These are phyloP conservation scores for Harpalus rubripes DNA, from an alignment of 2,888 invertebrate genomes.

Conservation along the genomic window DNA sequence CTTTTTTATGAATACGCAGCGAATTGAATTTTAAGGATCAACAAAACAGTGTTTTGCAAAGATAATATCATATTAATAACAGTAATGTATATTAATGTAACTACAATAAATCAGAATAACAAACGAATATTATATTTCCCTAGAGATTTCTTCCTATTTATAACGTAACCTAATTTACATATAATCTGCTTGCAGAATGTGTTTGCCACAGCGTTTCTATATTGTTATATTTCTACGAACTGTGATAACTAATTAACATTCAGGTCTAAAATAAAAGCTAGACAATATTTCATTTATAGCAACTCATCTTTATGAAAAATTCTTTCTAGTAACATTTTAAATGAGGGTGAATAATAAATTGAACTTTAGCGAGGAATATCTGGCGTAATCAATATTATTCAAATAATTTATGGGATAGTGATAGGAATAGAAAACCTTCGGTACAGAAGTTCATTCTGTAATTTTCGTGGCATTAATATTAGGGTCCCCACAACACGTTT, in stretches of 20 bases:
- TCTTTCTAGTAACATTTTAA: not conserved
- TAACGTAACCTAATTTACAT: slow-evolving; percentile 24
- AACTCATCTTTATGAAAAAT: not conserved
- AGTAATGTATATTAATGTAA: not conserved
- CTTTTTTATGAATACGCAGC: no score
- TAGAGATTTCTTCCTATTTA: not conserved
- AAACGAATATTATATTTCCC: not conserved
- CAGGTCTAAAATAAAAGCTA: not conserved
- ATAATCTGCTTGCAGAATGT: not conserved
- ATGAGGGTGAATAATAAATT: slow-evolving; percentile 29
- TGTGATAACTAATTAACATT: not conserved
- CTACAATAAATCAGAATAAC: not conserved
- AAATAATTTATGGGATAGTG: slow-evolving; percentile 21
- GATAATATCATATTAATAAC: no score
- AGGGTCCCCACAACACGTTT: no score
- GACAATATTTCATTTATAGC: slow-evolving; percentile 2
- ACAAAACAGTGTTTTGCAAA: no score
- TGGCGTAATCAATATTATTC: slow-evolving; percentile 32
- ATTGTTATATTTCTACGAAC: not conserved
- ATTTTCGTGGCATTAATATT: no score
- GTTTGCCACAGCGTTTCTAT: not conserved
- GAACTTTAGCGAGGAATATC: not conserved
- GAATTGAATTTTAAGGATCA: no score
- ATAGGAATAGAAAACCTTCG: no score
- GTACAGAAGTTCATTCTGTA: no score